Percentiles rank a stretch among this genome's conserved stretches.
Evolutionary conservation across 2,113 vertebrate genomes (phyloP).

Genomic region (Enhydra lutris): DNA sequence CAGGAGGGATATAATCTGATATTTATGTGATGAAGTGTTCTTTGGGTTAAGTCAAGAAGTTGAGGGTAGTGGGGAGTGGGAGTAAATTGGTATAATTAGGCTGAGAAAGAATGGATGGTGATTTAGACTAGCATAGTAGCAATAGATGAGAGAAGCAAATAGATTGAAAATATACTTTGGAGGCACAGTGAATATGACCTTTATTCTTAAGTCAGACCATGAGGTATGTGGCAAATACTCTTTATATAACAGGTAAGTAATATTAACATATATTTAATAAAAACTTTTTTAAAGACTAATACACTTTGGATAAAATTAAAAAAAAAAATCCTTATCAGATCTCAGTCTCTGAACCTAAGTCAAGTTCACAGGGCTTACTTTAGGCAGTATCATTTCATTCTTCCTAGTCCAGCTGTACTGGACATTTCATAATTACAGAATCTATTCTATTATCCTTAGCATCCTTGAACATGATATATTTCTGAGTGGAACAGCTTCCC

Average conservation of each 20-base stretch:
- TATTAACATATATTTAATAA: background rate
- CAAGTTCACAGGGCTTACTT: background rate
- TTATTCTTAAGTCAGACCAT: background rate
- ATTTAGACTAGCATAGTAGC: background rate
- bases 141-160: background rate
- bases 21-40: background rate
- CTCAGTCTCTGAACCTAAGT: background rate
- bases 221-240: background rate
- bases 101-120: background rate
- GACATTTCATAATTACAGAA: background rate
- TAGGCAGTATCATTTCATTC: background rate
- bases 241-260: background rate
- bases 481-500: background rate
- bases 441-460: background rate
- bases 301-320: background rate
- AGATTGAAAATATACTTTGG: background rate
- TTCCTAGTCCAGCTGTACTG: background rate
- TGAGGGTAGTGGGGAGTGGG: background rate
- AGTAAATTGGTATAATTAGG: background rate
- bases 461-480: background rate
- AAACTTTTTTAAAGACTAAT: background rate
- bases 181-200: background rate
- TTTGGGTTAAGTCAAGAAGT: background rate
- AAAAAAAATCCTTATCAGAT: background rate
- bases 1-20: background rate